Base-by-base conservation (phyloP, 2,888 invertebrate species). In the Conomelus anceps region DNA sequence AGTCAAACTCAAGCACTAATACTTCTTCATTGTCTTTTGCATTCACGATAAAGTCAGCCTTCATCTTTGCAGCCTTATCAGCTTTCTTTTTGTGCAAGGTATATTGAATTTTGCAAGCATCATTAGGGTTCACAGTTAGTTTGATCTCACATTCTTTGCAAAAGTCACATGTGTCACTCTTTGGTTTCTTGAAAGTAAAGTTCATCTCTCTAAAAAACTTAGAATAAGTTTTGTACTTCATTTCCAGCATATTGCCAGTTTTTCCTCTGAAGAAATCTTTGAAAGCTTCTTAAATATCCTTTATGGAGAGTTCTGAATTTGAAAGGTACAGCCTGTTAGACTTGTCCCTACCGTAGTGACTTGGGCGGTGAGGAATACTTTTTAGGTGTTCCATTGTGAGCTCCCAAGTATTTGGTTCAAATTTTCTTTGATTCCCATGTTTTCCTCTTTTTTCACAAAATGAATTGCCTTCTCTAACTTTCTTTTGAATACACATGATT, bases 1-100 rank as follows among this genome's bases (percentile, higher is more conserved):
- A 91, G 89, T 91, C 91, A 90, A 91, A 91, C 89, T 91, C 91
- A 23, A 91, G 20, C 24, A 90, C 89, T 86, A 91, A 85, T 22
- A 87, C 87, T 22, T 84, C 84, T 22, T 84, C 7, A 17, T n/a
- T 22, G 84, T 22, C 7, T 84, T 6, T 9, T 84, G 84, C 22
- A 22, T 84, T 84, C 13, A 7, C 22, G 29, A 89, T 88, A 85
- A 84, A 88, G 0, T 84, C 17, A 34, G 22, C 20, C n/a, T 89
- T 89, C 17, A 84, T 9, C 13, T 4, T 7, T 22, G 7, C 22
- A 84, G 22, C 22, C 13, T 84, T 17, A 22, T 84, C 84, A 4
- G 84, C 22, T 13, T 84, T 84, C 13, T 86, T 89, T 29, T 89
- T 34, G 85, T 90, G 90, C 22, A 89, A n/a, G 23, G 41, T 34